phyloP scores from a whole-genome alignment of 2,113 vertebrate species.

The Hipposideros armiger region DNA sequence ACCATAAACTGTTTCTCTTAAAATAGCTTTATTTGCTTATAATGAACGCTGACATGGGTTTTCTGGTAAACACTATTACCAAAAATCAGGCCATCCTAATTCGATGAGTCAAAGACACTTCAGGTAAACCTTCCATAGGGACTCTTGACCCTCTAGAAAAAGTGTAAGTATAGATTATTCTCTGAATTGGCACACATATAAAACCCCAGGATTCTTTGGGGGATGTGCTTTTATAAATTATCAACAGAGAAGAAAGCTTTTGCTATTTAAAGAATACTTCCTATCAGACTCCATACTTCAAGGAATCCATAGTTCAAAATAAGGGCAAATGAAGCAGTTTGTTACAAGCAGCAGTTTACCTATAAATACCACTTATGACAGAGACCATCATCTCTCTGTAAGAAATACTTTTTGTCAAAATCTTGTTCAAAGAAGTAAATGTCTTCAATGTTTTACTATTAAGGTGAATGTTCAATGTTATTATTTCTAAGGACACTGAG shows the following conservation, averaged over 20 bases:
- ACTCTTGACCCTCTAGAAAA: neutral
- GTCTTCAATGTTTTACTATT: neutral
- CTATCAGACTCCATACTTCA: neutral
- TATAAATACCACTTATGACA: neutral
- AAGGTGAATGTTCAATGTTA: neutral
- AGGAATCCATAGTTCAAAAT: neutral
- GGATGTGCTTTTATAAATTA: neutral
- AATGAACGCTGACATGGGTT: neutral
- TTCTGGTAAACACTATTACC: neutral
- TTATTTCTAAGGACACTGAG: neutral
- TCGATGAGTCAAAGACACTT: neutral
- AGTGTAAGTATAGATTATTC: neutral
- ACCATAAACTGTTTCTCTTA: neutral
- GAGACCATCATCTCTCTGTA: neutral
- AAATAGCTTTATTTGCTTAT: neutral
- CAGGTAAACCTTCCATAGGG: neutral
- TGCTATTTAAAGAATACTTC: neutral
- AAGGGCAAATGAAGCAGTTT: neutral
- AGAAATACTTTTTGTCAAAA: slow-evolving; percentile 6
- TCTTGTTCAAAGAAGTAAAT: slow-evolving; percentile 10
- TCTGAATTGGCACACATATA: neutral
- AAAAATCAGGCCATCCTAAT: neutral
- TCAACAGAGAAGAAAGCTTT: neutral
- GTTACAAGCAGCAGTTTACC: neutral
- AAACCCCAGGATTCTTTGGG: neutral